These are phyloP conservation scores for Thymallus thymallus DNA, from an alignment of 2,113 vertebrate genomes.

Conservation along the genomic window DNA sequence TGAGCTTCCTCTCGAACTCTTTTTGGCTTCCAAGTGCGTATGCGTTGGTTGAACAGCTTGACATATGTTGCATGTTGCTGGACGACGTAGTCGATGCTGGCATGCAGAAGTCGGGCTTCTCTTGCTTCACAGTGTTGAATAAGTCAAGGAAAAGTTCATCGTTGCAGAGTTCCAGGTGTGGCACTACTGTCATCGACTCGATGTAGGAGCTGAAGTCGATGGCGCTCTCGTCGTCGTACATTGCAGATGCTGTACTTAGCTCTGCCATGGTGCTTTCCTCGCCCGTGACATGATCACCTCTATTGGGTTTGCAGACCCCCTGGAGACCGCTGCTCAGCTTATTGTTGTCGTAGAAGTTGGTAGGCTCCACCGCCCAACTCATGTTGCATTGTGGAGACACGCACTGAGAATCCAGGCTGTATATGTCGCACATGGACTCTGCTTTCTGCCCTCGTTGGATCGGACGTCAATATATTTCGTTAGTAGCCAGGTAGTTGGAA, in stretches of 20 bases:
- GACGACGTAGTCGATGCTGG: conserved; percentile 41
- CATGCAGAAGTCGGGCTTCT: conserved; percentile 74
- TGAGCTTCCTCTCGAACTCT: conserved; percentile 57
- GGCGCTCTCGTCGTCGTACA: conserved; percentile 92
- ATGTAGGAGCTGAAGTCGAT: conserved; percentile 97
- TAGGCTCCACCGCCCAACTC: conserved; percentile 86
- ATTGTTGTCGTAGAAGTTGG: conserved; percentile 90
- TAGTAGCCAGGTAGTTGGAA: not conserved
- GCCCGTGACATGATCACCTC: conserved; percentile 54
- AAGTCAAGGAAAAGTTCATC: conserved; percentile 98
- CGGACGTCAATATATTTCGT: conserved; percentile 1
- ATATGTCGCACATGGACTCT: conserved; percentile 87
- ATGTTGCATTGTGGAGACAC: conserved; percentile 83
- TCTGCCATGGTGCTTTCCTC: conserved; percentile 78
- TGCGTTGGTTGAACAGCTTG: conserved; percentile 26
- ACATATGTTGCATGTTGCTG: conserved; percentile 62
- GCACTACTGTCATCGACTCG: conserved; percentile 92
- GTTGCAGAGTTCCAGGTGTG: conserved; percentile 95
- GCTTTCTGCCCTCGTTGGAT: conserved; percentile 53
- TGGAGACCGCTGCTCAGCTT: conserved; percentile 70
- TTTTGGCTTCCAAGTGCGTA: conserved; percentile 46
- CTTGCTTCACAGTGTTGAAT: conserved; percentile 92
- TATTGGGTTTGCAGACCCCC: conserved; percentile 69
- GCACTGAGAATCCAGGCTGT: conserved; percentile 85
- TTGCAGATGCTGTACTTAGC: conserved; percentile 82